Conservation (phyloP, 2,888 invertebrate species). For the Oxycera nigricornis region DNA sequence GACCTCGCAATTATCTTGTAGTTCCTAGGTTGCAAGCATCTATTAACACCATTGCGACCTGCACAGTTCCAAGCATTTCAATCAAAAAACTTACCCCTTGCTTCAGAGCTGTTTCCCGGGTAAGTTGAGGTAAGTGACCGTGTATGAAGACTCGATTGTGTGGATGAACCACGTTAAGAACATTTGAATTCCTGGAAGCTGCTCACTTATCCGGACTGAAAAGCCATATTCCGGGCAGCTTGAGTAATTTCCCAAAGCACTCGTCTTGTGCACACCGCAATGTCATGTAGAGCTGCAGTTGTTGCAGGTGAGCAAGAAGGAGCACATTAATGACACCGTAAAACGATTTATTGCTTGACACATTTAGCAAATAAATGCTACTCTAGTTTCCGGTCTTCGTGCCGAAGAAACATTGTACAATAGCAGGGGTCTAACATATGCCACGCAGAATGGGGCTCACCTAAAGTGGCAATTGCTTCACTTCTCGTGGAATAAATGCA, state of each 20-base stretch:
- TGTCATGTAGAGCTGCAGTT: neutral
- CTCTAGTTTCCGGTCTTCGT: neutral
- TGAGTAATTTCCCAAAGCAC: conserved; percentile 15
- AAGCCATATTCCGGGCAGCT: neutral
- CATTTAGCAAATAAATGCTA: conserved; percentile 28
- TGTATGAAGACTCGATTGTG: neutral
- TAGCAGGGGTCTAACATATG: neutral
- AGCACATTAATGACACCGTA: conserved; percentile 26
- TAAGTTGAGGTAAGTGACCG: neutral
- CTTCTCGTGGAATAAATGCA: neutral
- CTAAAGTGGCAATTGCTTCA: conserved; percentile 14
- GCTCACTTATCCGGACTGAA: neutral
- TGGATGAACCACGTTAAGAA: neutral
- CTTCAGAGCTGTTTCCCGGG: neutral
- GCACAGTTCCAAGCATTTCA: neutral
- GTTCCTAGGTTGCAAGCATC: neutral
- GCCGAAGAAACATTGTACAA: neutral
- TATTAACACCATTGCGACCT: neutral
- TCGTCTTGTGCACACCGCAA: neutral
- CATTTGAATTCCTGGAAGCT: neutral
- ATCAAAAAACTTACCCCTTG: neutral
- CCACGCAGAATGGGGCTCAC: conserved; percentile 5
- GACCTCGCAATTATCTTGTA: neutral
- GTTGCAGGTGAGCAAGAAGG: conserved; percentile 21
- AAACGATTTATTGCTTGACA: conserved; percentile 39